phyloP scores from a whole-genome alignment of 2,113 vertebrate genomes.

The Cisticola juncidis region DNA sequence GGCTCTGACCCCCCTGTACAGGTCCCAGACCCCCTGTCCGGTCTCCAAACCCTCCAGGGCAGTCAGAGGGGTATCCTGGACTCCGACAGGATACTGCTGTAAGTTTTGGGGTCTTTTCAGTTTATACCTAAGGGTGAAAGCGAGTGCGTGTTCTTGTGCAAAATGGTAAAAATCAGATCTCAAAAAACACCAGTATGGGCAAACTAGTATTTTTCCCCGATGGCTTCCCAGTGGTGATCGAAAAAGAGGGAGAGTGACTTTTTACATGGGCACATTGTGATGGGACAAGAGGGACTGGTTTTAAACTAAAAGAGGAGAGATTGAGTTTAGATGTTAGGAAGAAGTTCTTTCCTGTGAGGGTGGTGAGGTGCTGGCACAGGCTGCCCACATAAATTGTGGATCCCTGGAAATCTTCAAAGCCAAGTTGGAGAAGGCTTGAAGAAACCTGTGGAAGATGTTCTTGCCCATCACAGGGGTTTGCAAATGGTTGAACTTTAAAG shows the following conservation, averaged over 20 bases:
- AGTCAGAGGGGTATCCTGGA: too few species aligned
- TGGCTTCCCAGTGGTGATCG: background rate
- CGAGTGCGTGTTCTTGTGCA: accelerated
- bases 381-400: background rate
- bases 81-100: too few species aligned
- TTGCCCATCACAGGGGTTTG: background rate
- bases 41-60: too few species aligned
- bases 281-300: background rate
- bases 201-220: background rate
- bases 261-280: background rate
- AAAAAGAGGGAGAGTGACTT: background rate
- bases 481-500: background rate
- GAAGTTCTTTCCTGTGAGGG: too few species aligned
- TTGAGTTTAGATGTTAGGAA: background rate
- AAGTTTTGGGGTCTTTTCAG: background rate
- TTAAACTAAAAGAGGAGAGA: background rate
- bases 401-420: background rate
- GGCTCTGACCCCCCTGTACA: too few species aligned
- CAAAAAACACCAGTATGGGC: background rate
- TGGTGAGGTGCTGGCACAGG: background rate
- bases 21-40: too few species aligned
- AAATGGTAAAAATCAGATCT: background rate
- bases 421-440: background rate
- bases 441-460: background rate
- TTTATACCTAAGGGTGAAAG: background rate